Base-by-base conservation (phyloP, 2,797 vertebrate species). In the Sphenopsis melanotis region DNA sequence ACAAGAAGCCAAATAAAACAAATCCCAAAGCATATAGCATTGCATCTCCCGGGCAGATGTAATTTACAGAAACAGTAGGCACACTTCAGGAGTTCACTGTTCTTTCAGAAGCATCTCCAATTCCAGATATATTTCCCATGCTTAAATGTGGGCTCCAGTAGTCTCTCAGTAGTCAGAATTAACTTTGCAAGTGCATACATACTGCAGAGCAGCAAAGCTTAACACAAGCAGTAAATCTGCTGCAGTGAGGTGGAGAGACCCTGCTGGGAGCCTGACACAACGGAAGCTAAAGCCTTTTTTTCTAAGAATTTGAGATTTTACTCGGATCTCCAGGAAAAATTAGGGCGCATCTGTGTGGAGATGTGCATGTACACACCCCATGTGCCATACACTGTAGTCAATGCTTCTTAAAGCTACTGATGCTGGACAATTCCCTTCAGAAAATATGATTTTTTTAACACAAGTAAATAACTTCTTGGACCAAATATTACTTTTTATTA, bases 41-140 rank as follows among this genome's bases (percentile, higher is more conserved):
- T 94, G 66, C 57, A 21, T 95, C 69, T 92, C 94, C 85, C 50
- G 78, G 84, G 87, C 79, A 93, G 89, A 95, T 83, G 78, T 74
- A 97, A 95, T 97, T 96, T 95, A 78, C 79, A 81, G 91, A 81
- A 95, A 81, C 89, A 92, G 84, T 88, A 83, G 82, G 87, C 61
- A 86, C 59, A 66, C 64, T 88, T 95, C 63, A 94, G 63, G 72
- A 91, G 32, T 86, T 92, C 61, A 52, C 59, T 12, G 65, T 59
- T 55, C 39, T 85, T 95, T 89, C 71, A 76, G 79, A 69, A 89
- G 37, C 80, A 83, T 91, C 95, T 94, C 57, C 42, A 91, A 52
- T 93, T 89, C 84, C 59, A 55, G 32, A 27, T 95, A 32, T 81
- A 83, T 91, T 91, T 85, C 39, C 79, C 55, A 29, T 37, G 34